Conservation (phyloP, 64 coral and sea anemone species). For the Montipora efflorescens region DNA sequence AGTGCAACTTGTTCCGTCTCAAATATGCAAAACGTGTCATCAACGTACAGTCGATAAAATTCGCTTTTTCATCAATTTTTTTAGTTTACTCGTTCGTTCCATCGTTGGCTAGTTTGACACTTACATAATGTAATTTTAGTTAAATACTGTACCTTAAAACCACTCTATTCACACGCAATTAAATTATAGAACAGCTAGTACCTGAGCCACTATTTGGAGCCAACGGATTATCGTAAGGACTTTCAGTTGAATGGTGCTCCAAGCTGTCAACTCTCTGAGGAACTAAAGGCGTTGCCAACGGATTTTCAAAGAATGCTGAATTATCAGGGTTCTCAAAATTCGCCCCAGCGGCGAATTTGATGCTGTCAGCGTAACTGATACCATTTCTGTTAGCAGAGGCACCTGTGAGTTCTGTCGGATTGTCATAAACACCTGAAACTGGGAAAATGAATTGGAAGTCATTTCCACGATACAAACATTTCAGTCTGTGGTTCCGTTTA, state of each 20-base stretch:
- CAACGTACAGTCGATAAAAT: no score
- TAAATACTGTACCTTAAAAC: neutral
- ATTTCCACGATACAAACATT: neutral
- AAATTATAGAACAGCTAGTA: neutral
- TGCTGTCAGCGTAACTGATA: neutral
- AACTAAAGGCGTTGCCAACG: conserved; percentile 11
- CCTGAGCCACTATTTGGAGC: neutral
- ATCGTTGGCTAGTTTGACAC: no score
- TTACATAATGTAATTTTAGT: no score
- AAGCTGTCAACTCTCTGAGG: conserved; percentile 58
- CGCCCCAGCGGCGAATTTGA: conserved; percentile 58
- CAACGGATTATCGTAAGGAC: conserved; percentile 2
- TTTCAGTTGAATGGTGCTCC: conserved; percentile 5
- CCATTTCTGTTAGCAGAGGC: conserved; percentile 17
- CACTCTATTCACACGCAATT: neutral
- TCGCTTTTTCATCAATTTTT: no score
- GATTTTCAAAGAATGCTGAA: conserved; percentile 51
- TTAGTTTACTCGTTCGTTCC: no score
- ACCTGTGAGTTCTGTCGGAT: neutral
- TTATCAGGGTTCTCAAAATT: conserved; percentile 33
- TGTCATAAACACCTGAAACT: conserved; percentile 21
- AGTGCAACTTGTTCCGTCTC: no score
- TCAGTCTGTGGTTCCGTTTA: neutral
- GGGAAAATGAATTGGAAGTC: neutral
- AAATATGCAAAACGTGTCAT: no score